Percentiles rank a stretch among this genome's conserved stretches.
These are phyloP conservation scores for Mormyrus hasselquistii DNA, from an alignment of 2,797 vertebrate species.

Conservation along the genomic window DNA sequence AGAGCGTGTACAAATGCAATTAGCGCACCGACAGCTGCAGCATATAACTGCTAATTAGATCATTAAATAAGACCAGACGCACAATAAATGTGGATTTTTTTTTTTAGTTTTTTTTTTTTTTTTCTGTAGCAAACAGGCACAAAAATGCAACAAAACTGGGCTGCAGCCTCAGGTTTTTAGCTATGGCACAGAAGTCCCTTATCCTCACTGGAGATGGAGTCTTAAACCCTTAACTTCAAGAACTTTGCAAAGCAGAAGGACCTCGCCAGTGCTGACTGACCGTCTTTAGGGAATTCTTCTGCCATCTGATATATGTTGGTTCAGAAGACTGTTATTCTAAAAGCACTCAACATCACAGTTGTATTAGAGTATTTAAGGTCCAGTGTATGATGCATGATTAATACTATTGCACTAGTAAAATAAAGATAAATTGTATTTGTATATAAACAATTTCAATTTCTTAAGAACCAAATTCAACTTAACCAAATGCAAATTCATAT, in stretches of 20 bases:
- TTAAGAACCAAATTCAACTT: conserved; percentile 31
- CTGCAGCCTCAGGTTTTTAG: not conserved
- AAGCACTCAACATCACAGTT: not conserved
- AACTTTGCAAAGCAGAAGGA: not conserved
- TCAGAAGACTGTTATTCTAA: not conserved
- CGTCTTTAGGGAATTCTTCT: not conserved
- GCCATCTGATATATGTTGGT: not conserved
- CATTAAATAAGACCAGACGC: conserved; percentile 31
- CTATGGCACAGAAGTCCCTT: not conserved
- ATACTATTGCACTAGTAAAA: not conserved
- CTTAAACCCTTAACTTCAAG: not conserved
- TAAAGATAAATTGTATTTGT: not conserved
- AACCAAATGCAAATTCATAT: conserved; percentile 37
- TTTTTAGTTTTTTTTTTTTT: not conserved
- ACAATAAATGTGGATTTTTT: conserved; percentile 18
- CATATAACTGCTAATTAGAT: conserved; percentile 28
- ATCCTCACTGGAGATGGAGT: not conserved
- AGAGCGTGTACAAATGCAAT: conserved; percentile 27
- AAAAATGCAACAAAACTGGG: not conserved
- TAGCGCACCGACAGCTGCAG: conserved; percentile 28
- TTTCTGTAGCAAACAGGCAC: not conserved
- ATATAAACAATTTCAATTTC: conserved; percentile 31
- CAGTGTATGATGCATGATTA: not conserved
- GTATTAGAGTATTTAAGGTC: not conserved
- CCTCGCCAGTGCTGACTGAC: not conserved